A percentile compares a stretch with the other conserved stretches of the same genome.
phyloP scores from a whole-genome alignment of 2,888 invertebrate species.

The Ischnura elegans region DNA sequence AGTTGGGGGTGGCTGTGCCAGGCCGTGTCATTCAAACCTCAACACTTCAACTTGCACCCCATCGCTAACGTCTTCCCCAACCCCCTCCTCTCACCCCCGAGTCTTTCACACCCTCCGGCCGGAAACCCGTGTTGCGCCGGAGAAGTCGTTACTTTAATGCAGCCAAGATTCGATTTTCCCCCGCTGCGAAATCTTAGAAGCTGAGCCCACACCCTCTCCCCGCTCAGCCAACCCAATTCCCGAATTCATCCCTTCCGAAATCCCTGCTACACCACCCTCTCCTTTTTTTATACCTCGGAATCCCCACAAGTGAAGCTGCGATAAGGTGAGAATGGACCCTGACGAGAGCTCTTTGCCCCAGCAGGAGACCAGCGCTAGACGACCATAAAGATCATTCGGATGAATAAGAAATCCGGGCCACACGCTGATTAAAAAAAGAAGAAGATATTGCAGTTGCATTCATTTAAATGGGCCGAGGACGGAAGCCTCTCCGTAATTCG shows the following conservation, averaged over 20 bases:
- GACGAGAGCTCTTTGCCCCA: neutral
- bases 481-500: too few species aligned
- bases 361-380: neutral
- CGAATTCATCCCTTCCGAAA: neutral
- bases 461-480: too few species aligned
- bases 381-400: too few species aligned
- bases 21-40: conserved; percentile 7
- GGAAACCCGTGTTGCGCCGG: conserved; percentile 15
- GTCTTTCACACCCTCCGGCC: neutral
- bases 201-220: neutral
- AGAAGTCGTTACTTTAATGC: conserved; percentile 18
- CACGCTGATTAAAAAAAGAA: too few species aligned
- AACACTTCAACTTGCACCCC: neutral
- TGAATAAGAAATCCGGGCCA: too few species aligned
- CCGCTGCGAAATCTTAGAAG: neutral
- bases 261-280: neutral
- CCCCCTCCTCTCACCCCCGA: too few species aligned
- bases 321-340: neutral
- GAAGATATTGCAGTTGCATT: too few species aligned
- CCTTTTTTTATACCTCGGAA: too few species aligned
- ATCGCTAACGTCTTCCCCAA: neutral
- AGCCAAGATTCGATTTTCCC: conserved; percentile 16
- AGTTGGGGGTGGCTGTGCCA: neutral
- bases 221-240: neutral
- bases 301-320: neutral